These are phyloP conservation scores for Siniperca chuatsi DNA, from an alignment of 2,113 vertebrate species.

Conservation along the genomic window DNA sequence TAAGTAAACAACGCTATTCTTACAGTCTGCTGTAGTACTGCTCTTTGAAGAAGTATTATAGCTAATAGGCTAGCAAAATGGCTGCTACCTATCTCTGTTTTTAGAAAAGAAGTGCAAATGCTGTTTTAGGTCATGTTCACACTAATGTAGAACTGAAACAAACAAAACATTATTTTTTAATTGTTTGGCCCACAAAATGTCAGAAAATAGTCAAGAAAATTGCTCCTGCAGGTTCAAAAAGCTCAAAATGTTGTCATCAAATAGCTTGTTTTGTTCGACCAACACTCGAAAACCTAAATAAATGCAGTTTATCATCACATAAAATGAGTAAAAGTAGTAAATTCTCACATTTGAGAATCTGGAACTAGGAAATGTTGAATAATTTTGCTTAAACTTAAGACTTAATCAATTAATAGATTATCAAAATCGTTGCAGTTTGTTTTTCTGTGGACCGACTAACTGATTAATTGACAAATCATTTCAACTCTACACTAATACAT, in stretches of 20 bases:
- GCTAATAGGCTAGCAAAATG: too few species aligned
- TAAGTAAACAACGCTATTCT: neutral
- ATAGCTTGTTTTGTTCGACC: neutral
- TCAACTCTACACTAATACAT: neutral
- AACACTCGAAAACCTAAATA: neutral
- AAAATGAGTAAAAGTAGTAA: neutral
- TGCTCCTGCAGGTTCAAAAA: neutral
- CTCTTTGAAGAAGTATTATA: neutral
- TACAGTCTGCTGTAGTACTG: neutral
- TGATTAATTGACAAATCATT: neutral
- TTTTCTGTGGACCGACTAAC: too few species aligned
- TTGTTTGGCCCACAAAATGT: neutral
- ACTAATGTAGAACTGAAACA: neutral
- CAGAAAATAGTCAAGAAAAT: neutral
- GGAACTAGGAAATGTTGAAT: neutral
- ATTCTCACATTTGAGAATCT: neutral
- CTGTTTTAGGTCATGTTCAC: neutral
- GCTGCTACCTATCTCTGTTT: neutral
- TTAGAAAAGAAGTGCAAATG: neutral
- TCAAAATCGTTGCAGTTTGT: neutral
- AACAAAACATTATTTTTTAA: neutral
- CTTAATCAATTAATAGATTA: neutral
- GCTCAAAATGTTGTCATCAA: neutral
- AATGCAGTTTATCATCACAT: neutral
- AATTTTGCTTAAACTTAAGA: neutral